Percentiles rank a stretch among this genome's conserved stretches.
These are phyloP conservation scores for Motacilla tschutschensis DNA, from an alignment of 2,113 vertebrate species.

Conservation along the genomic window DNA sequence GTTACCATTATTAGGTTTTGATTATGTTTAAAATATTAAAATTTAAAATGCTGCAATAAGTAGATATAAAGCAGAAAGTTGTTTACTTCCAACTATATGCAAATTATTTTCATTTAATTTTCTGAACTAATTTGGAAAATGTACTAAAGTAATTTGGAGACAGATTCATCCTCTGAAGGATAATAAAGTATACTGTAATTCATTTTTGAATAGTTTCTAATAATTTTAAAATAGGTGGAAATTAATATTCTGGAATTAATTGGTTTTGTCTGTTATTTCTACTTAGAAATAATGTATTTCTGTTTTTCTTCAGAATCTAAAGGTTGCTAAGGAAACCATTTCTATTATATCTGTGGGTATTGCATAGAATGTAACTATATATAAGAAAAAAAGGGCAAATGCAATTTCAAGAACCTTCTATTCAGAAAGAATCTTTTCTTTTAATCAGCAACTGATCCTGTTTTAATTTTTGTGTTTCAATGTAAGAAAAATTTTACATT, in stretches of 20 bases:
- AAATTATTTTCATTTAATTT: not conserved
- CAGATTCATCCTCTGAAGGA: not conserved
- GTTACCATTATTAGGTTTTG: not conserved
- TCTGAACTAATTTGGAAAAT: not conserved
- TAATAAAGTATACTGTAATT: not conserved
- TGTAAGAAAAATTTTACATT: not conserved
- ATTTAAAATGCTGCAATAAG: not conserved
- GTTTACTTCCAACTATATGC: not conserved
- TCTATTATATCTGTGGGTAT: constrained; percentile 30
- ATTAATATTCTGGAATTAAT: constrained; percentile 45
- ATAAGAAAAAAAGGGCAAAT: constrained; percentile 31
- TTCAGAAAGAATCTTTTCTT: not conserved
- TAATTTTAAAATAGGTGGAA: constrained; percentile 42
- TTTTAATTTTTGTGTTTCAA: not conserved
- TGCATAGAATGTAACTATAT: constrained; percentile 17
- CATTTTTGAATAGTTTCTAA: constrained; percentile 7
- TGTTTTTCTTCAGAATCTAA: constrained; percentile 22
- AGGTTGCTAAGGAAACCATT: constrained; percentile 62
- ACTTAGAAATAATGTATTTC: constrained; percentile 47
- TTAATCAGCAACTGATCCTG: not conserved
- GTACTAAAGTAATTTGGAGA: not conserved
- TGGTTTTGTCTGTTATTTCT: constrained; percentile 28
- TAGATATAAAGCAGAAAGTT: not conserved
- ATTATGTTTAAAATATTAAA: not conserved
- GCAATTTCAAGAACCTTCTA: constrained; percentile 2